Evolutionary conservation across 2,113 vertebrate genomes (phyloP).

Genomic region (Carettochelys insculpta): DNA sequence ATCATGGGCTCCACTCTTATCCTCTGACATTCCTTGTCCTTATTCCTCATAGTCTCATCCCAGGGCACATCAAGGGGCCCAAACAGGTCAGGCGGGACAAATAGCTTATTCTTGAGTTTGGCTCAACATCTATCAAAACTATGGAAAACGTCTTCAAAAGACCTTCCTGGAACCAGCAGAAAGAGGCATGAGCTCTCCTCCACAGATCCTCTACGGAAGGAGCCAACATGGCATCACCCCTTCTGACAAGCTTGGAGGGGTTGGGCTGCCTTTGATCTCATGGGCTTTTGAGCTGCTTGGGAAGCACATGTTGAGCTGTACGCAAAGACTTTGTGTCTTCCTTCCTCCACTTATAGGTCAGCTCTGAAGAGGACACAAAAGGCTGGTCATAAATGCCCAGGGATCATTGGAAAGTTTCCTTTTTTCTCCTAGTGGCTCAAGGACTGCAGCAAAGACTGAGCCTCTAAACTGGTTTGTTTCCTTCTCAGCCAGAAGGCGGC

Average conservation of each 20-base stretch:
- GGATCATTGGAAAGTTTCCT: background rate
- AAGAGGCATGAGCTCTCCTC: background rate
- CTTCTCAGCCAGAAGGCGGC: background rate
- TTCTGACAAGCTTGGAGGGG: background rate
- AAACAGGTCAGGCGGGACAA: background rate
- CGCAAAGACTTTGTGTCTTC: background rate
- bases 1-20: background rate
- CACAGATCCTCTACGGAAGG: accelerated
- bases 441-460: background rate
- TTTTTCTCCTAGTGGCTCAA: background rate
- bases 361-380: background rate
- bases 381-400: background rate
- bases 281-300: background rate
- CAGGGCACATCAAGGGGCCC: background rate
- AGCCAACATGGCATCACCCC: background rate
- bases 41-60: background rate
- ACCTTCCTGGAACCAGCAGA: background rate
- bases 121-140: background rate
- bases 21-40: background rate
- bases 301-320: background rate
- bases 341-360: background rate
- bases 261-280: background rate
- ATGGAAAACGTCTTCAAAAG: background rate
- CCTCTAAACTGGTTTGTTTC: background rate
- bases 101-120: accelerated